A percentile compares a stretch with the other conserved stretches of the same genome.
Evolutionary conservation across 2,888 invertebrate species (phyloP).

Genomic region (Latrodectus hesperus): DNA sequence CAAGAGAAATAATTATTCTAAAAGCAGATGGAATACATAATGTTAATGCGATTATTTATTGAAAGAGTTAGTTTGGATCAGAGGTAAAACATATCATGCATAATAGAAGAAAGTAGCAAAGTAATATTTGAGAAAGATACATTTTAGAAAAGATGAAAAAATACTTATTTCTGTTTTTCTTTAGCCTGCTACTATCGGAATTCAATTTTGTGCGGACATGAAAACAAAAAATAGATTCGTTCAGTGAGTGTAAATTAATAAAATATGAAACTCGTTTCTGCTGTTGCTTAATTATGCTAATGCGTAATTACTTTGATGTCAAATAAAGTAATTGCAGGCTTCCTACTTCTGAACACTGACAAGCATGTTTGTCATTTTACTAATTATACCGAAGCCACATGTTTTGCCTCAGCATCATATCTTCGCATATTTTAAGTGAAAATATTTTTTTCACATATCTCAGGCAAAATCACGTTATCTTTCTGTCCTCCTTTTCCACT

Average conservation of each 20-base stretch:
- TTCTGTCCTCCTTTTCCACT: no score
- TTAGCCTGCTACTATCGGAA: slow-evolving; percentile 63
- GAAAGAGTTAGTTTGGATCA: slow-evolving; percentile 64
- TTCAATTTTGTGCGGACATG: slow-evolving; percentile 68
- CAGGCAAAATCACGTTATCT: no score
- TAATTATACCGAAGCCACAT: slow-evolving; percentile 70
- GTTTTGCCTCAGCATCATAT: slow-evolving; percentile 59
- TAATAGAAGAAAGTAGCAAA: slow-evolving; percentile 66
- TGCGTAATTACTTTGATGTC: slow-evolving; percentile 69
- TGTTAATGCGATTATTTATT: slow-evolving; percentile 69
- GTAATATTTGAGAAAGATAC: slow-evolving; percentile 31
- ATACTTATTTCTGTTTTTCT: slow-evolving; percentile 22
- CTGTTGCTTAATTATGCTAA: slow-evolving; percentile 70
- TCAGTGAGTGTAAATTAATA: slow-evolving; percentile 69
- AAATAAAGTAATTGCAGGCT: slow-evolving; percentile 69
- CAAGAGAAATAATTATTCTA: slow-evolving; percentile 39
- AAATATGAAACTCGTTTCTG: slow-evolving; percentile 69
- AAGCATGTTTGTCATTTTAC: slow-evolving; percentile 69
- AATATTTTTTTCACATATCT: not conserved
- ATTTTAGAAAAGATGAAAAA: slow-evolving; percentile 29
- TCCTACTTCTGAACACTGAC: slow-evolving; percentile 64
- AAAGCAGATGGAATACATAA: slow-evolving; percentile 32
- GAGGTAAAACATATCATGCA: slow-evolving; percentile 63
- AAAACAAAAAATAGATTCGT: slow-evolving; percentile 68
- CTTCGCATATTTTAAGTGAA: slow-evolving; percentile 33